These are phyloP conservation scores for Drosophila truncata DNA, from an alignment of 1,140 invertebrate species.

Conservation along the genomic window DNA sequence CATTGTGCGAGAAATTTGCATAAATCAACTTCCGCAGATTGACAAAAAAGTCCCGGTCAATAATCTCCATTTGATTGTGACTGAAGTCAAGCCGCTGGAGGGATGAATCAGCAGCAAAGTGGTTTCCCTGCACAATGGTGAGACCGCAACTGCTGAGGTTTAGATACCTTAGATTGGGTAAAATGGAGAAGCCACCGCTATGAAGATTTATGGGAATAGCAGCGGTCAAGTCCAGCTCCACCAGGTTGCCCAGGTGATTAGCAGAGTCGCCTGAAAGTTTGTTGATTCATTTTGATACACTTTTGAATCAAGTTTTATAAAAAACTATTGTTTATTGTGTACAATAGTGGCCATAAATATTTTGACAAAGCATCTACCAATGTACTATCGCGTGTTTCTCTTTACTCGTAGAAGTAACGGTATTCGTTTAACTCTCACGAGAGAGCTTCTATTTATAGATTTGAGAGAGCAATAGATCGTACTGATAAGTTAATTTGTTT, in stretches of 20 bases:
- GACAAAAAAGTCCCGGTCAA: conserved; percentile 53
- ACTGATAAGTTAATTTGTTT: too few relatives aligned
- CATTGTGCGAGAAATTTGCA: conserved; percentile 78
- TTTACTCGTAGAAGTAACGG: too few relatives aligned
- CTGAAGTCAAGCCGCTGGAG: conserved; percentile 73
- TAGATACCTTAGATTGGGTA: conserved; percentile 51
- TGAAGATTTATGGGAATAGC: conserved; percentile 49
- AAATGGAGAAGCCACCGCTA: conserved; percentile 52
- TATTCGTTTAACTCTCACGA: too few relatives aligned
- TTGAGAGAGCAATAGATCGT: too few relatives aligned
- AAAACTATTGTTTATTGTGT: neutral
- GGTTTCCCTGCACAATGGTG: conserved; percentile 27
- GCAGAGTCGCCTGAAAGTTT: conserved; percentile 12
- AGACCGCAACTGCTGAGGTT: conserved; percentile 67
- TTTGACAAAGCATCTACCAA: too few relatives aligned
- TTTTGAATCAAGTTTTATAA: neutral
- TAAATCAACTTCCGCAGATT: conserved; percentile 60
- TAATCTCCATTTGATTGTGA: conserved; percentile 56
- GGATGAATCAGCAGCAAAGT: conserved; percentile 54
- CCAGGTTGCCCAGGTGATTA: conserved; percentile 29
- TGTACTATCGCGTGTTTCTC: too few relatives aligned
- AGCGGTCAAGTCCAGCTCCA: conserved; percentile 44
- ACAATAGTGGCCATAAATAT: too few relatives aligned
- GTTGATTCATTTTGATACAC: neutral
- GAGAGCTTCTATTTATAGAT: too few relatives aligned